Conservation (phyloP, 2,113 vertebrate species). For the Chascanopsetta lugubris region DNA sequence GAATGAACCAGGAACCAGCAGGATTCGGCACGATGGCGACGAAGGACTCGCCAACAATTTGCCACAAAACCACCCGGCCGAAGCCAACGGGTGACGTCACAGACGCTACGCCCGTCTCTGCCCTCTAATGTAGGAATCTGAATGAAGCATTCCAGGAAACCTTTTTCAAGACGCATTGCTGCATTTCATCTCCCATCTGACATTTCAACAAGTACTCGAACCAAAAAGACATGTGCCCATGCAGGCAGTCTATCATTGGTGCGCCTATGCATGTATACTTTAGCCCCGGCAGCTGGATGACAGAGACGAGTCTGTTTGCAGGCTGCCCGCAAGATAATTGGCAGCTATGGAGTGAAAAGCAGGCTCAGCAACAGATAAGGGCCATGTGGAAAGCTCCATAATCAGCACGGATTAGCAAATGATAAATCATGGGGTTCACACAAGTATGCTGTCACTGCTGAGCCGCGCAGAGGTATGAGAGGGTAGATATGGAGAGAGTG, state of each 20-base stretch:
- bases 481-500: constrained; percentile 38
- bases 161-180: constrained; percentile 4
- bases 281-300: constrained; percentile 59
- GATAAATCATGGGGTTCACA: constrained; percentile 77
- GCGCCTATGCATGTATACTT: constrained; percentile 7
- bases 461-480: constrained; percentile 18
- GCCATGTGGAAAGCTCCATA: constrained; percentile 72
- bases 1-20: no score
- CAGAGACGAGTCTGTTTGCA: constrained; percentile 67
- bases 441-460: constrained; percentile 72
- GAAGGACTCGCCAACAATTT: no score
- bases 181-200: constrained; percentile 26
- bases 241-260: constrained; percentile 8
- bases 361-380: constrained; percentile 80
- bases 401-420: constrained; percentile 81
- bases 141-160: constrained; percentile 2
- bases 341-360: constrained; percentile 77
- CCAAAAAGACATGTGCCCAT: constrained; percentile 9
- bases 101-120: not conserved
- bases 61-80: no score
- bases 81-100: no score
- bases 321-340: constrained; percentile 72
- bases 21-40: no score
- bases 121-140: not conserved
- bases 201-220: constrained; percentile 29